Evolutionary conservation across 2,113 vertebrate species (phyloP).

Genomic region (Thalassoma bifasciatum): DNA sequence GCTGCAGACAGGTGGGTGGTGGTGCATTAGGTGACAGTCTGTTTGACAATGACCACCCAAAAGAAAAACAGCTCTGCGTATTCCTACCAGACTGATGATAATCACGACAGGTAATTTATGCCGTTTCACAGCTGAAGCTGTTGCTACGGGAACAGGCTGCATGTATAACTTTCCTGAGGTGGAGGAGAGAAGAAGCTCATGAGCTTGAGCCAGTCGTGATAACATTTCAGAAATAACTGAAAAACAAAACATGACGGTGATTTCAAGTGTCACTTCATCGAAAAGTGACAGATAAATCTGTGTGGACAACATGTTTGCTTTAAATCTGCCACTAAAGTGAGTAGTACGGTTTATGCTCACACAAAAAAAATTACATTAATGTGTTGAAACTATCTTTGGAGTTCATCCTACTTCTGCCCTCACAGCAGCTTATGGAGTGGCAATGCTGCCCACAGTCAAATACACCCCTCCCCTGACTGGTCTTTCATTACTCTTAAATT

Average conservation of each 20-base stretch:
- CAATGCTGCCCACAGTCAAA: slow-evolving; percentile 26
- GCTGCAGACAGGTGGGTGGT: slow-evolving; percentile 61
- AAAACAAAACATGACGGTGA: too few species aligned
- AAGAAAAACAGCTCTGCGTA: slow-evolving; percentile 39
- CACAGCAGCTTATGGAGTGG: neutral
- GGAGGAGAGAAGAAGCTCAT: slow-evolving; percentile 36
- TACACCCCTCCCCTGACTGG: slow-evolving; percentile 20
- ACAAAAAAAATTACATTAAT: too few species aligned
- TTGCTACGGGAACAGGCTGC: slow-evolving; percentile 82
- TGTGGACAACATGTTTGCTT: too few species aligned
- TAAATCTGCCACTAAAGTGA: too few species aligned
- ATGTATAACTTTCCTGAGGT: slow-evolving; percentile 70
- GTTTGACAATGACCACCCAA: slow-evolving; percentile 59
- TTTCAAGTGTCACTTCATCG: too few species aligned
- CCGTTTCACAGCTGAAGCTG: slow-evolving; percentile 75
- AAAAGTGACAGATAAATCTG: too few species aligned
- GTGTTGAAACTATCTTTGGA: neutral
- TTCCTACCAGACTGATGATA: slow-evolving; percentile 68
- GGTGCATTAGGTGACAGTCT: slow-evolving; percentile 60
- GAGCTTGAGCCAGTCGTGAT: slow-evolving; percentile 57
- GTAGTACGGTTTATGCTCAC: too few species aligned
- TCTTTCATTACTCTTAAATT: slow-evolving; percentile 56
- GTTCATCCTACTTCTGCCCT: slow-evolving; percentile 1
- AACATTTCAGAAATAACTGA: slow-evolving; percentile 35
- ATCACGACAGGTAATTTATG: slow-evolving; percentile 82